A percentile compares a stretch with the other conserved stretches of the same genome.
phyloP scores from a whole-genome alignment of 2,888 invertebrate genomes.

The Neoitamus cyanurus region DNA sequence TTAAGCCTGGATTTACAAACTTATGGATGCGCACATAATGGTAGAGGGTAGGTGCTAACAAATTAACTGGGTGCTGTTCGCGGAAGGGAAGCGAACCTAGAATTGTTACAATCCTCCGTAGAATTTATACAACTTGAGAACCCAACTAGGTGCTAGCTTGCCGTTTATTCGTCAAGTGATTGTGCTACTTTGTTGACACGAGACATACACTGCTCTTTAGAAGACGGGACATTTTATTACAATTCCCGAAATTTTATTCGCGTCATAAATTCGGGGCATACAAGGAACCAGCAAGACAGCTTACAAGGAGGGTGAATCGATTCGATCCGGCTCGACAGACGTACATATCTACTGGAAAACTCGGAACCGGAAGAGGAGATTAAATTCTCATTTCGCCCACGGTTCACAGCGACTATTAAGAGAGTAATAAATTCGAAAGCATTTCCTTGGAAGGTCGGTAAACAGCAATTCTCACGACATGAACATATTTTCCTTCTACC shows the following conservation, averaged over 20 bases:
- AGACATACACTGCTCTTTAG: background rate
- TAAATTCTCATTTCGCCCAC: background rate
- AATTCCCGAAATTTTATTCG: background rate
- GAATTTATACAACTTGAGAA: background rate
- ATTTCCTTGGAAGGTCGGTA: background rate
- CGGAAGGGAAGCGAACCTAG: background rate
- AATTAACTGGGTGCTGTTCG: no score
- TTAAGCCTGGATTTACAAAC: no score
- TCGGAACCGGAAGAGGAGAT: background rate
- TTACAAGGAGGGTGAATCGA: background rate
- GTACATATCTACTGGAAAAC: background rate
- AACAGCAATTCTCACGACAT: background rate
- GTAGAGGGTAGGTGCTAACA: no score
- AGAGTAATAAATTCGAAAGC: background rate
- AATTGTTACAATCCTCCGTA: background rate
- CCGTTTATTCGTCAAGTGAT: background rate
- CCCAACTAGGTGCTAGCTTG: background rate
- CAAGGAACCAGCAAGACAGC: background rate
- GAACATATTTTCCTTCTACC: background rate
- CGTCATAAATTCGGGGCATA: background rate
- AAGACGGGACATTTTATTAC: background rate
- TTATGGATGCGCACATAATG: no score
- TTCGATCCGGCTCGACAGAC: background rate
- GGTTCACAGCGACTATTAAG: background rate
- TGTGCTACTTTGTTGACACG: background rate